These are phyloP conservation scores for Pocillopora verrucosa DNA, from an alignment of 64 coral and sea anemone genomes.

Conservation along the genomic window DNA sequence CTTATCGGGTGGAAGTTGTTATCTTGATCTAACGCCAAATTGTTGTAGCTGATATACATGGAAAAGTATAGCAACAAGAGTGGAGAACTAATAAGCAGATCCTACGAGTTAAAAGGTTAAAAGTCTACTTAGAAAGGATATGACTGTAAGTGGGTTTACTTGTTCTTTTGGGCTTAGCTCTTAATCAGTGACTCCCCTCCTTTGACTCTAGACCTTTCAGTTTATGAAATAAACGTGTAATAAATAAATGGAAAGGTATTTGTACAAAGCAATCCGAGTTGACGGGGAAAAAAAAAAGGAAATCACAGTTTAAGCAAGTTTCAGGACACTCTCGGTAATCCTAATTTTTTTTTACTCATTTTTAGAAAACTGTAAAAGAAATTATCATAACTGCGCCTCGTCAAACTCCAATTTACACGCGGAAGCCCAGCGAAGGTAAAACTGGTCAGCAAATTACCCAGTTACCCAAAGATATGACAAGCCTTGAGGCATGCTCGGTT, in stretches of 20 bases:
- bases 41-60: too few relatives aligned
- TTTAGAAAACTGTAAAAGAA: background rate
- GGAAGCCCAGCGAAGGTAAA: background rate
- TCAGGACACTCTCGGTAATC: background rate
- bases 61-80: too few relatives aligned
- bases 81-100: too few relatives aligned
- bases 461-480: background rate
- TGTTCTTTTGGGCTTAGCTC: too few relatives aligned
- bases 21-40: too few relatives aligned
- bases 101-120: too few relatives aligned
- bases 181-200: too few relatives aligned
- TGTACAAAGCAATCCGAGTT: background rate
- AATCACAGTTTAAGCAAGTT: background rate
- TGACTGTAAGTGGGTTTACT: too few relatives aligned
- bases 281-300: background rate
- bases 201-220: too few relatives aligned
- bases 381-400: background rate
- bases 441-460: conserved; percentile 9
- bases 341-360: background rate
- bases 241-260: background rate
- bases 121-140: too few relatives aligned
- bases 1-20: too few relatives aligned
- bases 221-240: too few relatives aligned
- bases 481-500: background rate
- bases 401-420: background rate